Percentiles rank a stretch among this genome's conserved stretches.
phyloP scores from a whole-genome alignment of 1,140 invertebrate genomes.

The Latrodectus geometricus region DNA sequence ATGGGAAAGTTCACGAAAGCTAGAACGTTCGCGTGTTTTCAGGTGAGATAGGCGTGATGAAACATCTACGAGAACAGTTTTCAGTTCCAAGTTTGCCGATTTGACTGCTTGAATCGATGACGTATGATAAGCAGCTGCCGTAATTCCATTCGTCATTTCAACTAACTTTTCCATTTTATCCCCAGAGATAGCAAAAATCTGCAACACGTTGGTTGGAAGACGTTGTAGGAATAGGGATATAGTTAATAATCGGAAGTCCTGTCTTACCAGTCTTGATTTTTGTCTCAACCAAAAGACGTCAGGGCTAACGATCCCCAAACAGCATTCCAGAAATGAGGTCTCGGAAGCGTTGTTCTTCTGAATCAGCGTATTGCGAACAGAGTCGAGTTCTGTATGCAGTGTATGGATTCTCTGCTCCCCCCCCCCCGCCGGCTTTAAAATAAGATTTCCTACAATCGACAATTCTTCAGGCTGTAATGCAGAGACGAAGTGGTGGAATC shows the following conservation, averaged over 20 bases:
- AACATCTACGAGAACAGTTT: too few species aligned
- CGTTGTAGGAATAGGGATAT: background rate
- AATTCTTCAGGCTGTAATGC: constrained; percentile 13
- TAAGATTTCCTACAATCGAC: background rate
- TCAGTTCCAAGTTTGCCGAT: too few species aligned
- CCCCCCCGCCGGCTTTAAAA: background rate
- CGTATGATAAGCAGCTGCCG: too few species aligned
- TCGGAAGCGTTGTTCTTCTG: background rate
- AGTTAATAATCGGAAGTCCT: background rate
- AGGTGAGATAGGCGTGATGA: too few species aligned
- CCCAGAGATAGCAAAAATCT: constrained; percentile 9
- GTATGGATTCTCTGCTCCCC: background rate
- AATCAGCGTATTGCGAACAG: background rate
- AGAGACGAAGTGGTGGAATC: constrained; percentile 62
- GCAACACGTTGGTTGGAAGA: background rate
- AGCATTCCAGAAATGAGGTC: constrained; percentile 10
- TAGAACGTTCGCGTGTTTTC: too few species aligned
- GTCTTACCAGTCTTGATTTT: background rate
- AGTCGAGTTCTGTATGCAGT: background rate
- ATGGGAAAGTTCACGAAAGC: too few species aligned
- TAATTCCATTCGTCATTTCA: too few species aligned
- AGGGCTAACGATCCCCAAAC: background rate
- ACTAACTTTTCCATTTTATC: background rate
- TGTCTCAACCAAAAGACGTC: background rate
- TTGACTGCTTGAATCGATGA: too few species aligned